Percentiles rank a stretch among this genome's conserved stretches.
Conservation (phyloP, 1,140 invertebrate genomes). For the Ylistrum balloti region DNA sequence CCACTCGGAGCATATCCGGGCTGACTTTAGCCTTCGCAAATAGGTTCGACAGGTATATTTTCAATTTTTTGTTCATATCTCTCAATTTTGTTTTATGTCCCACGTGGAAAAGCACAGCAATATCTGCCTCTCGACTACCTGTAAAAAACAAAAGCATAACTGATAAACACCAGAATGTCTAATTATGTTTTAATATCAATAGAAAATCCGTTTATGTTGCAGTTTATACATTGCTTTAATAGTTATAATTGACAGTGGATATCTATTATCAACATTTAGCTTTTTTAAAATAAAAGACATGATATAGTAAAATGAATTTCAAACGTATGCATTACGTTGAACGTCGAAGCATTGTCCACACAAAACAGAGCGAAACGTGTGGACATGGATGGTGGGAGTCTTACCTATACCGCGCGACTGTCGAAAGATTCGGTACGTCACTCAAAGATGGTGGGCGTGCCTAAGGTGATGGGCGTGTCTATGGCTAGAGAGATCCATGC, state of each 20-base stretch:
- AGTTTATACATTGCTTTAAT: too few relatives aligned
- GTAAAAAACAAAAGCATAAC: conserved; percentile 50
- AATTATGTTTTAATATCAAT: too few relatives aligned
- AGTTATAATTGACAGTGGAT: too few relatives aligned
- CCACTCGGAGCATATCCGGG: conserved; percentile 53
- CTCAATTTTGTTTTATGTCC: conserved; percentile 54
- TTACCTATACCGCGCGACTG: conserved; percentile 22
- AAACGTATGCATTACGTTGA: background rate
- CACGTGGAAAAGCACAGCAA: conserved; percentile 67
- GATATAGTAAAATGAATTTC: background rate
- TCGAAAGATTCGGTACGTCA: background rate
- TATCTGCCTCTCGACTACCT: conserved; percentile 66
- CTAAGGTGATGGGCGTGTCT: conserved; percentile 22
- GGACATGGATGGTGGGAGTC: background rate
- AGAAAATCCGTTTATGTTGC: too few relatives aligned
- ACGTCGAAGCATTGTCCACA: background rate
- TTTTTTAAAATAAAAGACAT: too few relatives aligned
- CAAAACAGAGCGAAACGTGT: background rate
- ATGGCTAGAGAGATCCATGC: conserved; percentile 32
- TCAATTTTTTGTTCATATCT: conserved; percentile 60
- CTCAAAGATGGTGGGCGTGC: conserved; percentile 1
- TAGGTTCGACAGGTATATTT: conserved; percentile 56
- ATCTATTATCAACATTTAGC: too few relatives aligned
- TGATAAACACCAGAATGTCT: too few relatives aligned
- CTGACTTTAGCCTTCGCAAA: conserved; percentile 61